Evolutionary conservation across 2,888 invertebrate species (phyloP).

Genomic region (Meloe dianella): DNA sequence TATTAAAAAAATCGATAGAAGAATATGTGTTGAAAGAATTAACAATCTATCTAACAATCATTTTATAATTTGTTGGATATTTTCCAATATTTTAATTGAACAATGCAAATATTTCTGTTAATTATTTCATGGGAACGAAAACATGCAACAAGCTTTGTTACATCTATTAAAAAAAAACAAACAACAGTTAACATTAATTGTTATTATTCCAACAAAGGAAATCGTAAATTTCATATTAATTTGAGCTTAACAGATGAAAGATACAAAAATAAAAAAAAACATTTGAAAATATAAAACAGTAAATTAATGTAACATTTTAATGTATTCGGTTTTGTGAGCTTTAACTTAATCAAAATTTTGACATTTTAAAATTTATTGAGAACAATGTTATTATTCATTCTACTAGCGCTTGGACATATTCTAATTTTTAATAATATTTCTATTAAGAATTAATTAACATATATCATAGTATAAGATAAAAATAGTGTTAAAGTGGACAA

Average conservation of each 20-base stretch:
- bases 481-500: neutral
- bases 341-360: neutral
- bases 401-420: neutral
- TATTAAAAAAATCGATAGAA: neutral
- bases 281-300: neutral
- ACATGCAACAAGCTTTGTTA: neutral
- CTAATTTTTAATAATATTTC: neutral
- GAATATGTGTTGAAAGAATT: neutral
- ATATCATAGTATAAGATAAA: neutral
- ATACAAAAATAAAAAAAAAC: neutral
- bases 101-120: neutral
- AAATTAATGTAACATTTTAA: neutral
- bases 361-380: neutral
- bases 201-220: neutral
- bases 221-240: neutral
- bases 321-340: neutral
- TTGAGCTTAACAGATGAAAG: neutral
- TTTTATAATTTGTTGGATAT: neutral
- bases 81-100: constrained; percentile 18
- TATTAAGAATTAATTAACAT: neutral
- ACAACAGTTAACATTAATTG: neutral
- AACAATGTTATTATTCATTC: neutral
- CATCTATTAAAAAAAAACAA: neutral
- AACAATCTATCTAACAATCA: neutral
- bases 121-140: neutral